phyloP scores from a whole-genome alignment of 2,113 vertebrate genomes.

The Hemibagrus wyckioides region DNA sequence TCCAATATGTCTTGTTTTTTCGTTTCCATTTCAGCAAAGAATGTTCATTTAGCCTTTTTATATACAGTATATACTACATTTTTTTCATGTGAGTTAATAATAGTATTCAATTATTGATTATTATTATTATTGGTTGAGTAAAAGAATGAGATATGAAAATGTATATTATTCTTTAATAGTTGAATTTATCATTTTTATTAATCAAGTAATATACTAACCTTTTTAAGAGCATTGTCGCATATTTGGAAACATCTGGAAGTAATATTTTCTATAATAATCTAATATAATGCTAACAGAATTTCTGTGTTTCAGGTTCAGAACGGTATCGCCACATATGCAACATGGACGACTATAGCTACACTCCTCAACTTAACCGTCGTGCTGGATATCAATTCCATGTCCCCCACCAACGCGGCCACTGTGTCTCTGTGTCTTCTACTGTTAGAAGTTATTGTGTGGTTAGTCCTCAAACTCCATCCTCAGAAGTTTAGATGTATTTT shows the following conservation, averaged over 20 bases:
- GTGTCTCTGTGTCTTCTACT: slow-evolving; percentile 76
- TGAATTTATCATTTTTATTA: too few species aligned
- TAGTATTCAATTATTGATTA: background rate
- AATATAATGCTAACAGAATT: too few species aligned
- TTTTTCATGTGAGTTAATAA: background rate
- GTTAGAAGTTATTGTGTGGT: slow-evolving; percentile 74
- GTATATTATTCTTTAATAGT: too few species aligned
- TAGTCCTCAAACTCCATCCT: slow-evolving; percentile 33
- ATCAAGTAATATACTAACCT: background rate
- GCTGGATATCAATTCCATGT: slow-evolving; percentile 67
- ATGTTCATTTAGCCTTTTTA: too few species aligned
- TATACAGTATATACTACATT: too few species aligned
- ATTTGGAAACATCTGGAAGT: background rate
- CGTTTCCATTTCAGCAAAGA: background rate
- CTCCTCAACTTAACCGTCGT: slow-evolving; percentile 79
- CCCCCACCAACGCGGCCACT: slow-evolving; percentile 67
- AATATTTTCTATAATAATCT: background rate
- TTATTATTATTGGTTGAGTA: too few species aligned
- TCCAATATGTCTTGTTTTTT: background rate
- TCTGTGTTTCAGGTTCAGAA: slow-evolving; percentile 78
- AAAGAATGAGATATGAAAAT: too few species aligned
- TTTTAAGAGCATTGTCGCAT: background rate
- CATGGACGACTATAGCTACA: slow-evolving; percentile 78
- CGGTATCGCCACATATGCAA: slow-evolving; percentile 76
- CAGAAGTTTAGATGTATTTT: too few species aligned